phyloP scores from a whole-genome alignment of 1,140 invertebrate genomes.

The Teleogryllus occipitalis region DNA sequence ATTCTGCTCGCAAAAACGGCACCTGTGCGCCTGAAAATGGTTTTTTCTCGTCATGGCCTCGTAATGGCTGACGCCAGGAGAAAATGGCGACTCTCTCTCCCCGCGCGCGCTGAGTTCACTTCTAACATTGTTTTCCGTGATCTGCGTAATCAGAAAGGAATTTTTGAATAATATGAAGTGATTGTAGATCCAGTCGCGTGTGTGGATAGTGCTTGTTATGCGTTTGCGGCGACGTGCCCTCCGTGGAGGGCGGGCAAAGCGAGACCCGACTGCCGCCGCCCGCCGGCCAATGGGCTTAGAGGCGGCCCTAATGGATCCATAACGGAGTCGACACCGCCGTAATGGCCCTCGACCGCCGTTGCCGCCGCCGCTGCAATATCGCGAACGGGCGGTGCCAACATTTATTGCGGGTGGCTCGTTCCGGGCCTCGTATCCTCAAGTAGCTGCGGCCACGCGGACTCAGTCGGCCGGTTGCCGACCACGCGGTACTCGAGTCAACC shows the following conservation, averaged over 20 bases:
- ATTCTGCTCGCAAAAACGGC: not conserved
- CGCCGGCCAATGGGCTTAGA: conserved; percentile 2
- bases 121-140: not conserved
- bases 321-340: not conserved
- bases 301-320: not conserved
- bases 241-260: not conserved
- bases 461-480: too few species aligned
- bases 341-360: not conserved
- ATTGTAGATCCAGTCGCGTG: not conserved
- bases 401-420: not conserved
- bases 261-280: not conserved
- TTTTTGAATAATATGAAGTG: not conserved
- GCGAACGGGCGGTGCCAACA: not conserved
- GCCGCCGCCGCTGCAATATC: too few species aligned
- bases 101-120: not conserved
- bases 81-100: not conserved
- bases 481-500: too few species aligned
- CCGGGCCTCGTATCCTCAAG: too few species aligned
- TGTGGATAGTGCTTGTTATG: not conserved
- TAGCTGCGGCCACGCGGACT: too few species aligned
- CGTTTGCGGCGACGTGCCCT: not conserved
- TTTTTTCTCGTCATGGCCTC: not conserved
- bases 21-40: not conserved
- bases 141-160: not conserved
- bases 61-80: not conserved